Conservation (phyloP, 2,888 invertebrate genomes). For the Lepidochrysops patricia region DNA sequence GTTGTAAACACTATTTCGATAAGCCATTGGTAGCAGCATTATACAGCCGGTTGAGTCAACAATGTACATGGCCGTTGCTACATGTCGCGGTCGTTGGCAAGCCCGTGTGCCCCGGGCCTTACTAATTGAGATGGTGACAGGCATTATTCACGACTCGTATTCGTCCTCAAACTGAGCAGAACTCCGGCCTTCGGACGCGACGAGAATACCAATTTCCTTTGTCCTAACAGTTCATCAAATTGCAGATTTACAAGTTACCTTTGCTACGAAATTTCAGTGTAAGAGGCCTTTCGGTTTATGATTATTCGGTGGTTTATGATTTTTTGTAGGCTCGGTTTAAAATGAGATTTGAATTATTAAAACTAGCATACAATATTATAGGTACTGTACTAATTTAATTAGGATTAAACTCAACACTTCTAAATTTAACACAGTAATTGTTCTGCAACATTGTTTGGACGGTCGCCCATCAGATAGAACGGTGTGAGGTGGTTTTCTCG, state of each 20-base stretch:
- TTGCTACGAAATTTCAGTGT: background rate
- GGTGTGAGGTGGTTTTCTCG: background rate
- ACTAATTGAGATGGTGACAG: background rate
- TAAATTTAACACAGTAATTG: background rate
- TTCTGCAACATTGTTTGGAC: background rate
- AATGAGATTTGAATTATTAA: background rate
- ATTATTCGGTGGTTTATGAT: too few species aligned
- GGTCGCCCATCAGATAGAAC: background rate
- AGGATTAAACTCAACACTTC: background rate
- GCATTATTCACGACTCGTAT: background rate
- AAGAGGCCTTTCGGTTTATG: background rate
- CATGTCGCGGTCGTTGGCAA: background rate
- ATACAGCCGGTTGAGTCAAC: background rate
- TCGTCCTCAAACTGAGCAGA: conserved; percentile 1
- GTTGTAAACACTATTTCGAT: too few species aligned
- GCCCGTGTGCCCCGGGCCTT: background rate
- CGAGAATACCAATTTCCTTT: background rate
- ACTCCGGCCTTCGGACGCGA: background rate
- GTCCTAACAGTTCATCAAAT: background rate
- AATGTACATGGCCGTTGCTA: background rate
- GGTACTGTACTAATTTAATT: too few species aligned
- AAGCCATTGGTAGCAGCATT: too few species aligned
- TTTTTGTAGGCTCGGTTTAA: too few species aligned
- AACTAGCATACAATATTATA: background rate
- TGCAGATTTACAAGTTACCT: background rate